Evolutionary conservation across 2,888 invertebrate genomes (phyloP), one percentile per base, ranked within the genome.

Genomic region (Cheilosia scutellata): DNA sequence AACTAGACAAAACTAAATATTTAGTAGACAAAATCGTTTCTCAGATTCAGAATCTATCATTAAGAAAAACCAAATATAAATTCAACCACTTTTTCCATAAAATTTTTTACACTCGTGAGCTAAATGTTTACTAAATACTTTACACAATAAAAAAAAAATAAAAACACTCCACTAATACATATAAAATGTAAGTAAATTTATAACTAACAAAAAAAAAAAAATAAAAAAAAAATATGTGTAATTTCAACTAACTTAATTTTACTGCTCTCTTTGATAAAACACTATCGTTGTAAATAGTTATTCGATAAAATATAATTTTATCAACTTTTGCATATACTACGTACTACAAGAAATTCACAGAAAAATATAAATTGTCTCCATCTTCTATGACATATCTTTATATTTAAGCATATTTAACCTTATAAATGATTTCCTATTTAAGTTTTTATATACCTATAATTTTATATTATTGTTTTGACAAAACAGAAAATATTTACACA

Each of bases 361-460:
- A 20, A 42, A 77, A 68, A 42, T 44, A 16, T 55, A 66, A 31
- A 75, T 55, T 29, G n/a, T 82, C 66, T 86, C n/a, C 62, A 62
- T 68, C 51, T 86, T 82, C 55, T 37, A 72, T 42, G 51, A 86
- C 86, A 86, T 86, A 86, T 86, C 86, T 63, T 62, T 82, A 76
- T 25, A 66, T 42, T 66, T 82, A 82, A 63, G 82, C n/a, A 62
- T 31, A 47, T n/a, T 58, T 6, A 42, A 74, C 7, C 11, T 49
- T 58, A 37, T n/a, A 2, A 31, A 31, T 51, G 6, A 40, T 60
- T 71, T 60, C 16, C 2, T 49, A 40, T 13, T 27, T 63, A 40
- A 31, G 37, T 9, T 40, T 4, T 42, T 60, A 51, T 51, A 27
- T 1, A 5, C 6, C 4, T 16, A 11, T 25, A 27, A 11, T 51